phyloP scores from a whole-genome alignment of 2,888 invertebrate genomes.

The Chymomyza fuscimana region DNA sequence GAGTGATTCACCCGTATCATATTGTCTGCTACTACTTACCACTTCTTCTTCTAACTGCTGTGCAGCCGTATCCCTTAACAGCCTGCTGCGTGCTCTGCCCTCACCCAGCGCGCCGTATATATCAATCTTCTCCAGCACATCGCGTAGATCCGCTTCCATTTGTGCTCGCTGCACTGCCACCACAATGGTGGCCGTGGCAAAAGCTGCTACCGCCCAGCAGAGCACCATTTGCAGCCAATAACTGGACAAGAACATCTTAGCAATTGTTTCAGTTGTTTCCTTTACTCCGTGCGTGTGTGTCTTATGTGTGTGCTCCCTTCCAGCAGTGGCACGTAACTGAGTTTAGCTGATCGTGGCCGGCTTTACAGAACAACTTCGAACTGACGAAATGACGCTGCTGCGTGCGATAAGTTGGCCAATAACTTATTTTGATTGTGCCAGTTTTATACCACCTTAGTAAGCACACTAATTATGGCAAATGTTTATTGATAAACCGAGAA shows the following conservation, averaged over 20 bases:
- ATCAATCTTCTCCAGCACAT: slow-evolving; percentile 47
- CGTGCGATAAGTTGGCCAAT: slow-evolving; percentile 31
- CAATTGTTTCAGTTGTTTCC: neutral
- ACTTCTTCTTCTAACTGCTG: slow-evolving; percentile 24
- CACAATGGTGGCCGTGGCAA: slow-evolving; percentile 49
- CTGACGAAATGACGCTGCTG: neutral
- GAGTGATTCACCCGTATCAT: too few species aligned
- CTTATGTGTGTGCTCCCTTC: neutral
- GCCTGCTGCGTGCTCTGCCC: neutral
- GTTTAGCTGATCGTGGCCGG: neutral
- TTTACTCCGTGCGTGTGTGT: neutral
- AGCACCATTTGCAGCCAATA: slow-evolving; percentile 42
- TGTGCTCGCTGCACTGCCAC: slow-evolving; percentile 52
- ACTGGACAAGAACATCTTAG: slow-evolving; percentile 47
- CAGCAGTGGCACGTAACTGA: slow-evolving; percentile 47
- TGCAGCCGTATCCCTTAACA: neutral
- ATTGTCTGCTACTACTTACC: slow-evolving; percentile 19
- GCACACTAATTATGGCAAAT: neutral
- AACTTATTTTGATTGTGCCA: slow-evolving; percentile 36
- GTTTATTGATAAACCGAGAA: neutral
- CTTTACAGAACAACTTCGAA: neutral
- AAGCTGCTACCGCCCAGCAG: slow-evolving; percentile 53
- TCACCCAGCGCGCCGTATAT: slow-evolving; percentile 35
- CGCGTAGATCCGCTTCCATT: slow-evolving; percentile 41
- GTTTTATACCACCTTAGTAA: slow-evolving; percentile 37